These are phyloP conservation scores for Nibea coibor DNA, from an alignment of 2,113 vertebrate genomes.

Conservation along the genomic window DNA sequence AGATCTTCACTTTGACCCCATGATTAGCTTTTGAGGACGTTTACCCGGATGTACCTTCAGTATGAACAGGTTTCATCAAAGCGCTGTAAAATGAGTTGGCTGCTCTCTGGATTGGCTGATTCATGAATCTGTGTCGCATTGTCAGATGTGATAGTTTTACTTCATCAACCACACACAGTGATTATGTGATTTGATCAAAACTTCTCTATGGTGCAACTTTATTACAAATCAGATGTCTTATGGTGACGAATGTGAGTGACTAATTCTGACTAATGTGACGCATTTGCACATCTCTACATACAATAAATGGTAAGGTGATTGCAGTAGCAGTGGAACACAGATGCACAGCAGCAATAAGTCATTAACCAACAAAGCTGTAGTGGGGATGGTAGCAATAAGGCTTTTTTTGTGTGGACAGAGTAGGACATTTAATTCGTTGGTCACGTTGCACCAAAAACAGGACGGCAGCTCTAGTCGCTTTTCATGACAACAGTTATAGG, in stretches of 20 bases:
- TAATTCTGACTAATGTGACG: neutral
- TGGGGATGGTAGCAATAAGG: too few relatives aligned
- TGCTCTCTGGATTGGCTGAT: neutral
- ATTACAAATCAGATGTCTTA: neutral
- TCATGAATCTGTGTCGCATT: neutral
- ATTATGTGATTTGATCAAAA: neutral
- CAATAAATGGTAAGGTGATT: too few relatives aligned
- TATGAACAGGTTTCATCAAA: neutral
- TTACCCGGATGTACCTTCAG: constrained; percentile 11
- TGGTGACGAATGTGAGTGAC: too few relatives aligned
- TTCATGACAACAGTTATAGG: constrained; percentile 20
- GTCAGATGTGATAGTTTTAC: neutral
- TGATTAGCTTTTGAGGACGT: constrained; percentile 8
- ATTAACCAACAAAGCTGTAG: too few relatives aligned
- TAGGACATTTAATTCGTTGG: neutral
- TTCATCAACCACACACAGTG: neutral
- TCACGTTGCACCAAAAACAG: constrained; percentile 6
- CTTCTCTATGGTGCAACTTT: neutral
- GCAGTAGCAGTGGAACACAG: too few relatives aligned
- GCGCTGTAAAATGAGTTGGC: neutral
- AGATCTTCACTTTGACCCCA: constrained; percentile 2
- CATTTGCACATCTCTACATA: neutral
- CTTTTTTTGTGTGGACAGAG: neutral
- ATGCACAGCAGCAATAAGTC: too few relatives aligned
- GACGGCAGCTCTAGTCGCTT: constrained; percentile 39